These are phyloP conservation scores for Oligia fasciuncula DNA, from an alignment of 2,888 invertebrate genomes.

Conservation along the genomic window DNA sequence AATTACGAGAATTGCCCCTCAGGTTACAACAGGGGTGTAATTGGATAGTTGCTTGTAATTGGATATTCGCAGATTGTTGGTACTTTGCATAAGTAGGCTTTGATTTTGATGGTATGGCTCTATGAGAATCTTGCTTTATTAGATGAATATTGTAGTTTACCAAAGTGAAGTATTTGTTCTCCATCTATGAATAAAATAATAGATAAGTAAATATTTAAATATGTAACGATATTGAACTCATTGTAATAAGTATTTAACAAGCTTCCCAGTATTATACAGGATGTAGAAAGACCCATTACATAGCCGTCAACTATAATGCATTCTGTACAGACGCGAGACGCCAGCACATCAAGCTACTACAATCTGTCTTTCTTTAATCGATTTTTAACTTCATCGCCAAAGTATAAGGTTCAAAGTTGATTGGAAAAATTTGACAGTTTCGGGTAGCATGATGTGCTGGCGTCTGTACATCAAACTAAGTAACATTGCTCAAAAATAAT, in stretches of 20 bases:
- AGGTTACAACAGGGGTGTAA: constrained; percentile 23
- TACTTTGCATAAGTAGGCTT: neutral
- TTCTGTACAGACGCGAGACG: neutral
- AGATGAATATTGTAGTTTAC: neutral
- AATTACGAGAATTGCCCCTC: too few relatives aligned
- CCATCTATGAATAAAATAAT: neutral
- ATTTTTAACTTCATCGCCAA: too few relatives aligned
- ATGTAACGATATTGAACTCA: neutral
- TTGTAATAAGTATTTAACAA: neutral
- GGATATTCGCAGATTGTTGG: neutral
- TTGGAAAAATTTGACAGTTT: too few relatives aligned
- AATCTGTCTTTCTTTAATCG: too few relatives aligned
- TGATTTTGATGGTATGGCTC: neutral
- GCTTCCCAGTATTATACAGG: neutral
- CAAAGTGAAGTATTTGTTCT: neutral
- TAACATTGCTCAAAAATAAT: neutral
- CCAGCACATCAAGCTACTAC: too few relatives aligned
- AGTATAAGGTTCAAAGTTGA: too few relatives aligned
- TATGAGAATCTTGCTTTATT: neutral
- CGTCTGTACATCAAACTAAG: neutral
- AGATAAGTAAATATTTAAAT: neutral
- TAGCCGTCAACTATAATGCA: neutral
- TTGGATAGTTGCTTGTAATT: constrained; percentile 29
- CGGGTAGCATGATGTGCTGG: too few relatives aligned
- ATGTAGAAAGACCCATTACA: neutral